Conservation (phyloP, 2,888 invertebrate genomes). For the Tethea ocularis region DNA sequence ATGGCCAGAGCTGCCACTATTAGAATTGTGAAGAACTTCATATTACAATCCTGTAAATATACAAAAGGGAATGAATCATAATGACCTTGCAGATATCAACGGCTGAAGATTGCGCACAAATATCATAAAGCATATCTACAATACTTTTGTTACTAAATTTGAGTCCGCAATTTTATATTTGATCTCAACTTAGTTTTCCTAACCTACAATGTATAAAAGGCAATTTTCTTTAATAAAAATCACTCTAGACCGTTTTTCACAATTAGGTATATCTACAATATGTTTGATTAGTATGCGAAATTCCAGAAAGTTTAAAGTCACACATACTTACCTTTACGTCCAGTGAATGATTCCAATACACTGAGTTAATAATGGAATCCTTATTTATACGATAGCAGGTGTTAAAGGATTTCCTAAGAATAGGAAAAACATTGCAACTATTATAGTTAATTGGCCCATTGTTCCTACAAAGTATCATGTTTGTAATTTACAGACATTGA, state of each 20-base stretch:
- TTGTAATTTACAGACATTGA: not conserved
- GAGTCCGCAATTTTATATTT: too few relatives aligned
- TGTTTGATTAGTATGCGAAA: too few relatives aligned
- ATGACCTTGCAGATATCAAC: too few relatives aligned
- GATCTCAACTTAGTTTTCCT: too few relatives aligned
- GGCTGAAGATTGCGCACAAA: too few relatives aligned
- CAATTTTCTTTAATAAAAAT: too few relatives aligned
- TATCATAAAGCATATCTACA: too few relatives aligned
- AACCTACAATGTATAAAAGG: too few relatives aligned
- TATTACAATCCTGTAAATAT: not conserved
- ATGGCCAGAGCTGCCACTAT: not conserved
- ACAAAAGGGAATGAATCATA: not conserved
- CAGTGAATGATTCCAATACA: not conserved
- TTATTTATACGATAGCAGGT: not conserved
- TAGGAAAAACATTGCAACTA: conserved; percentile 9
- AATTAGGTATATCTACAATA: too few relatives aligned
- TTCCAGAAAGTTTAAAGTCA: not conserved
- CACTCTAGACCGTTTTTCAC: too few relatives aligned
- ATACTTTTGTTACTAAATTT: too few relatives aligned
- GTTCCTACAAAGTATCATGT: not conserved
- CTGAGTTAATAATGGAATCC: not conserved
- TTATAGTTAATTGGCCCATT: not conserved
- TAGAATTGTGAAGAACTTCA: not conserved
- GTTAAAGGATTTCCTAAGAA: not conserved
- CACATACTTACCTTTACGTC: not conserved